Percentiles rank a stretch among this genome's conserved stretches.
phyloP scores from a whole-genome alignment of 1,140 invertebrate species.

The Meloidogyne chitwoodi region DNA sequence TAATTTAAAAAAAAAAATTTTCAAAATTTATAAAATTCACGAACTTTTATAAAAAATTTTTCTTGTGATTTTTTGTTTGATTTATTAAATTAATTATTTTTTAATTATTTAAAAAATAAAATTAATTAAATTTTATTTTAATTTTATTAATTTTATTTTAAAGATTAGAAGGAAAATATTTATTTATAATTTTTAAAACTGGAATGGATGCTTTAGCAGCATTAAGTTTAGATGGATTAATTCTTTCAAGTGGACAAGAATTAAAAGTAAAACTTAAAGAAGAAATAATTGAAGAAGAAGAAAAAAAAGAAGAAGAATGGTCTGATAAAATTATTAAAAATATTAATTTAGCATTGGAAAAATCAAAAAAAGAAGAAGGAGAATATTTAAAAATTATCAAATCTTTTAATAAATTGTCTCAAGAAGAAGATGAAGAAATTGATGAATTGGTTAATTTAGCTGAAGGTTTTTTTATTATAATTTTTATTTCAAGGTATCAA shows the following conservation, averaged over 20 bases:
- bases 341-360: background rate
- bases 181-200: conserved; percentile 46
- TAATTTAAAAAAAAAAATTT: no score
- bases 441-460: background rate
- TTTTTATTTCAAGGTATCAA: no score
- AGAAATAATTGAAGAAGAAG: background rate
- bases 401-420: background rate
- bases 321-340: background rate
- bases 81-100: no score
- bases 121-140: no score
- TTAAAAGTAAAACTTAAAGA: background rate
- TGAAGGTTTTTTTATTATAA: background rate
- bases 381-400: background rate
- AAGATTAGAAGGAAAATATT: conserved; percentile 42
- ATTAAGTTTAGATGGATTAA: conserved; percentile 55
- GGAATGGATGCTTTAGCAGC: conserved; percentile 55
- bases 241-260: background rate
- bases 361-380: background rate
- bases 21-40: no score
- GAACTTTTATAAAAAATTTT: no score
- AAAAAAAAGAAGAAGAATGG: background rate
- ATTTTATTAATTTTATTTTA: conserved; percentile 9
- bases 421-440: background rate
- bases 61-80: no score
- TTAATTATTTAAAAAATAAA: background rate